phyloP scores from a whole-genome alignment of 1,140 invertebrate genomes.

The Bombus pyrosoma region DNA sequence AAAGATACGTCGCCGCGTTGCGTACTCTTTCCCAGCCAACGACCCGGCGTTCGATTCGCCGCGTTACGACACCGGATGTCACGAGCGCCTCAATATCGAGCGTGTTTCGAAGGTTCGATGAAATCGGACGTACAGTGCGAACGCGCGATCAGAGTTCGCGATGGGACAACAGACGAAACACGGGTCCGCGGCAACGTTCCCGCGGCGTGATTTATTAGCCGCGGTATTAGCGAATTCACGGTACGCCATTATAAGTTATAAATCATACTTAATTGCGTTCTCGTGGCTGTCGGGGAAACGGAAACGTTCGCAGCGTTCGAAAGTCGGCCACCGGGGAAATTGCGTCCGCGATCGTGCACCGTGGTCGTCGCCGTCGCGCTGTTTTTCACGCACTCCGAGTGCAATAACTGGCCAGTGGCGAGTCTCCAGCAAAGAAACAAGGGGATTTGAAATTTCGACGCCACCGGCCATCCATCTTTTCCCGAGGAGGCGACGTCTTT shows the following conservation, averaged over 20 bases:
- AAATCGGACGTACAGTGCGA: neutral
- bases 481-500: neutral
- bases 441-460: neutral
- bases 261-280: slow-evolving; percentile 45
- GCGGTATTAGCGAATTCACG: slow-evolving; percentile 35
- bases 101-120: slow-evolving; percentile 1
- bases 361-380: no score
- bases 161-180: no score
- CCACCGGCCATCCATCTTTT: no score
- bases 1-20: no score
- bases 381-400: neutral
- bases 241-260: slow-evolving; percentile 16
- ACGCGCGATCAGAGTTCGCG: neutral
- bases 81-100: neutral
- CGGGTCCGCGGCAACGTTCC: neutral
- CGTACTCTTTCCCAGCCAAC: no score
- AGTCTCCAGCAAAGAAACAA: neutral
- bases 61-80: no score
- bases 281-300: neutral
- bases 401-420: neutral
- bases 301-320: neutral
- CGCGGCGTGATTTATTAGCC: slow-evolving; percentile 38
- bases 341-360: neutral
- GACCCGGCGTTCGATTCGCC: no score
- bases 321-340: slow-evolving; percentile 8